These are phyloP conservation scores for Micronycteris hirsuta DNA, from an alignment of 2,113 vertebrate species.

Conservation along the genomic window DNA sequence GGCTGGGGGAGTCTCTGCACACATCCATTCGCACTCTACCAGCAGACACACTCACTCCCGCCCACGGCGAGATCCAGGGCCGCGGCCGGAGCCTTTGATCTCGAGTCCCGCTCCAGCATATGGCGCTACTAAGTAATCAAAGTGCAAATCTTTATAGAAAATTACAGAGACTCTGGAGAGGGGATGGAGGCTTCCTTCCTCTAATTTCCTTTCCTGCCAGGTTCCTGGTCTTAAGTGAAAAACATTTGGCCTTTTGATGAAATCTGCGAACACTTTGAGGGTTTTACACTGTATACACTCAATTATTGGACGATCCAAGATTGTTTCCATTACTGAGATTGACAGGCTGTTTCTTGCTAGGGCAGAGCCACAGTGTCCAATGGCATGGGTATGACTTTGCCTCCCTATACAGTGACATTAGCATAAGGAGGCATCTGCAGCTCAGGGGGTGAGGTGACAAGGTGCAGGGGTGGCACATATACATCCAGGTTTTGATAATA, in stretches of 20 bases:
- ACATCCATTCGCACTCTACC: slow-evolving; percentile 27
- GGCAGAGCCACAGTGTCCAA: neutral
- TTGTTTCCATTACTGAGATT: slow-evolving; percentile 45
- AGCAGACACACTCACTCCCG: slow-evolving; percentile 43
- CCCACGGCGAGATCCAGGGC: slow-evolving; percentile 9
- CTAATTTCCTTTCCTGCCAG: slow-evolving; percentile 69
- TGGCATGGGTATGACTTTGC: neutral
- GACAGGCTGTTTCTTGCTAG: slow-evolving; percentile 16
- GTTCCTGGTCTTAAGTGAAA: slow-evolving; percentile 68
- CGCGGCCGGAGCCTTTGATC: slow-evolving; percentile 71
- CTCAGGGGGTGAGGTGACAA: neutral
- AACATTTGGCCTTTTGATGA: slow-evolving; percentile 73
- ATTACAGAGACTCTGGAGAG: slow-evolving; percentile 68
- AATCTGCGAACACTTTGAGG: slow-evolving; percentile 70
- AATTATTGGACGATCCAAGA: slow-evolving; percentile 55
- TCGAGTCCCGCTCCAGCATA: slow-evolving; percentile 64
- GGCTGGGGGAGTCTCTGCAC: neutral
- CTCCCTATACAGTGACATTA: neutral
- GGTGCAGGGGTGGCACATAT: neutral
- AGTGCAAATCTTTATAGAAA: slow-evolving; percentile 79
- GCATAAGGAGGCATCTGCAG: neutral
- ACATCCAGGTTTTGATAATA: neutral
- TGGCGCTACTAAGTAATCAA: slow-evolving; percentile 74
- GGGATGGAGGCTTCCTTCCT: slow-evolving; percentile 57
- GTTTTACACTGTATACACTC: slow-evolving; percentile 59